phyloP scores from a whole-genome alignment of 2,113 vertebrate genomes.

The Morone saxatilis region DNA sequence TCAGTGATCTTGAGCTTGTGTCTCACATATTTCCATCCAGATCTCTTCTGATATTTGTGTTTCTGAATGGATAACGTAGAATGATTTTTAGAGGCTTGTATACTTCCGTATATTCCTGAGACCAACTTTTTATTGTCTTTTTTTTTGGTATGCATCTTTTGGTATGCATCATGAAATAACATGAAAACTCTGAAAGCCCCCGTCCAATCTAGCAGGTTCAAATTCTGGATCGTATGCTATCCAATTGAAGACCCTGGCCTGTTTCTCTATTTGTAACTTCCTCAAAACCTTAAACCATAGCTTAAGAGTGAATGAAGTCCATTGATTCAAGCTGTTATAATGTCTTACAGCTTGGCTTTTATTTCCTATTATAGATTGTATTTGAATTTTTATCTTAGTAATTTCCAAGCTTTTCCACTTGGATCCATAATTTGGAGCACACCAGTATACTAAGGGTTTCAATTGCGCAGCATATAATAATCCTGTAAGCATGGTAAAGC shows the following conservation, averaged over 20 bases:
- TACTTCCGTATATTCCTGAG: slow-evolving; percentile 5
- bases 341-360: neutral
- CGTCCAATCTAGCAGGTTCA: neutral
- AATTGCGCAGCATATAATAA: neutral
- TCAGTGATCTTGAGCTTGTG: neutral
- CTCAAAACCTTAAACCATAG: slow-evolving; percentile 1
- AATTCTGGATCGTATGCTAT: slow-evolving; percentile 2
- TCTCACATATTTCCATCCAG: slow-evolving; percentile 9
- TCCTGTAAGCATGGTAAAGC: slow-evolving; percentile 14
- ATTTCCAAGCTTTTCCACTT: slow-evolving; percentile 5
- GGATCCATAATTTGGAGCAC: slow-evolving; percentile 5
- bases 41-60: slow-evolving; percentile 5
- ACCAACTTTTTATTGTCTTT: slow-evolving; percentile 7
- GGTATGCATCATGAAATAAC: neutral
- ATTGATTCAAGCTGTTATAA: slow-evolving; percentile 5
- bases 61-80: neutral
- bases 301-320: neutral
- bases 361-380: slow-evolving; percentile 6
- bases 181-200: no score
- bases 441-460: slow-evolving; percentile 8
- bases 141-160: no score
- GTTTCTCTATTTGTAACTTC: slow-evolving; percentile 4
- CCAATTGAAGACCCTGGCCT: neutral
- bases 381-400: neutral
- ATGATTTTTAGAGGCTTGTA: neutral